Percentiles rank a stretch among this genome's conserved stretches.
Conservation (phyloP, 2,113 vertebrate species). For the Pluvianellus socialis region DNA sequence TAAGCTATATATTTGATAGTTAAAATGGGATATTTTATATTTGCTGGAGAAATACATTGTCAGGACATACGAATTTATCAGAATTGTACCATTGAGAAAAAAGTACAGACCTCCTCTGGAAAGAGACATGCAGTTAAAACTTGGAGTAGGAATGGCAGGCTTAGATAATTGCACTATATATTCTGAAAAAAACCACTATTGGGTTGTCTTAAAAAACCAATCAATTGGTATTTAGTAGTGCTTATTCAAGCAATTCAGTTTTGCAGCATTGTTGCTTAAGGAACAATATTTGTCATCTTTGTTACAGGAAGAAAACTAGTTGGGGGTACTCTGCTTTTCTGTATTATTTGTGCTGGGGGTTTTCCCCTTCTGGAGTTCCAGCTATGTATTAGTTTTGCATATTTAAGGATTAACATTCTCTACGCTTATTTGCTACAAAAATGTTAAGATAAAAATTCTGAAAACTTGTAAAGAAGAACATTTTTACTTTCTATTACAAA, state of each 20-base stretch:
- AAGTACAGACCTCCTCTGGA: too few species aligned
- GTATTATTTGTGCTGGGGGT: neutral
- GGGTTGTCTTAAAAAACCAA: neutral
- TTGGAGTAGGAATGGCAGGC: neutral
- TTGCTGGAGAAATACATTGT: too few species aligned
- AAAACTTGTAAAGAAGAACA: neutral
- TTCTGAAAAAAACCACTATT: neutral
- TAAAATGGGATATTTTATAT: too few species aligned
- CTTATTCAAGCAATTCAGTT: neutral
- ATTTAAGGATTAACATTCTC: neutral
- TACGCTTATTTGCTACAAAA: neutral
- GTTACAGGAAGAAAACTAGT: neutral
- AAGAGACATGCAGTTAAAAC: neutral
- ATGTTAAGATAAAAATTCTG: neutral
- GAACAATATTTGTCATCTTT: neutral
- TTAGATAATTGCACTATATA: neutral
- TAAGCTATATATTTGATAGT: too few species aligned
- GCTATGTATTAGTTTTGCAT: neutral
- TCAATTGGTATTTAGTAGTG: neutral
- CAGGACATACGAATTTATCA: too few species aligned
- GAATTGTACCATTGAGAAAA: too few species aligned
- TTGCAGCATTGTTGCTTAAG: neutral
- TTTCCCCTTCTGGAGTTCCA: neutral
- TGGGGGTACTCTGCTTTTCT: neutral
- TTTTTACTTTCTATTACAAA: neutral